Evolutionary conservation across 2,113 vertebrate genomes (phyloP), one percentile per base, ranked within the genome.

Genomic region (Hylia prasina): DNA sequence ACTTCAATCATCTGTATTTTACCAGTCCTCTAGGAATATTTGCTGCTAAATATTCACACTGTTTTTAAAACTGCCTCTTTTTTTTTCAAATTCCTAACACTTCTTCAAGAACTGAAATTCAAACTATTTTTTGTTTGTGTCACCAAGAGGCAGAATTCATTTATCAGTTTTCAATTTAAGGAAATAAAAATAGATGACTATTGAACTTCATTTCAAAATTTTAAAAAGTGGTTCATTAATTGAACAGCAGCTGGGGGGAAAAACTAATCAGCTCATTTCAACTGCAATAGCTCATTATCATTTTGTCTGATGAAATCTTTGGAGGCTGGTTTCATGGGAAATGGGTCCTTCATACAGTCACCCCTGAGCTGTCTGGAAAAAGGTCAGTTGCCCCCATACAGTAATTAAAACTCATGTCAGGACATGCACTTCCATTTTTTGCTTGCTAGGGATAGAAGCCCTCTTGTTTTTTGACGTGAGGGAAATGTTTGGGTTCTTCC

Each of bases 251-350:
- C 92, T 94, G 94, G 89, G 89, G 89, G 91, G 53, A 89, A 89
- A 94, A 96, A 95, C 89, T 97, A 95, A 97, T 97, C 95, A 96
- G 78, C 89, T 96, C 94, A 83, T 96, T 97, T 97, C 94, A 95
- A 93, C 94, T 94, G 93, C 57, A 96, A 78, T 90, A 65, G 95
- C 90, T 97, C 93, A 96, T 96, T 97, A 96, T 94, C 94, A 95
- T 97, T 94, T 96, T 78, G 58, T 79, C 92, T 96, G 91, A 95
- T 93, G 90, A 96, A 94, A 89, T 97, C 88, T 97, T 96, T 82
- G 80, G 80, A 92, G 58, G 9, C 93, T 93, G 88, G 61, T 94
- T 96, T 83, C 81, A 69, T 93, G 94, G 90, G 87, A 97, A 94
- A 96, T 91, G 81, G 87, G 51, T 68, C 88, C 90, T 84, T 78